Base-by-base conservation (phyloP, 2,888 invertebrate genomes). In the Drosophila limbata region DNA sequence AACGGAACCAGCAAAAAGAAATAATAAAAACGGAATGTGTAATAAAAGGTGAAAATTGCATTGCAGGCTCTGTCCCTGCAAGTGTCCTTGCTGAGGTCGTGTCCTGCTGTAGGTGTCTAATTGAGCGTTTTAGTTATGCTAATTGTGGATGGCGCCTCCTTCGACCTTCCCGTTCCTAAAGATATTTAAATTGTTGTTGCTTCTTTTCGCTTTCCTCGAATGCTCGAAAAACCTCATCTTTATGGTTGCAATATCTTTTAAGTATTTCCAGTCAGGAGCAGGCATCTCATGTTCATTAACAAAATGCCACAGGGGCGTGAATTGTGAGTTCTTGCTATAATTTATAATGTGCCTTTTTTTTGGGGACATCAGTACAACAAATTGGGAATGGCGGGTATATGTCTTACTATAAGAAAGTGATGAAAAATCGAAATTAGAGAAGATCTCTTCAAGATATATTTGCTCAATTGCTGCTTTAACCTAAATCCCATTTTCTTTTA, bases 91-190 rank as follows among this genome's bases (percentile, higher is more conserved):
- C 31, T 2, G 53, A 3, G 39, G 10, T 51, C 31, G 19, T 21
- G 31, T 64, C 45, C 67, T 57, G 67, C 31, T 62, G 85, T 72
- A 59, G 73, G 76, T 75, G 72, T 72, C 77, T 88, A 86, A 86
- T 86, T 88, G 88, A 83, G 81, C 84, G 74, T 86, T 84, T 86
- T 86, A 86, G 88, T 81, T 86, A 86, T 88, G 86, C 88, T 88
- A 86, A 86, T 88, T 88, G 87, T 73, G 65, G 67, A 65, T 45
- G 45, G 37, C 28, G 37, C 21, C 19, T 21, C 19, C 44, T 15
- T 44, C 33, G n/a, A n/a, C 33, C 19, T 21, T 17, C 40, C 44
- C 10, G 19, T 10, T 10, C 37, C 33, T 51, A 15, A 39, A 37
- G 19, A 25, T 5, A 2, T 21, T 25, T 10, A 15, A 17, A 15